These are phyloP conservation scores for Rhinogobio ventralis DNA, from an alignment of 2,797 vertebrate species.

Conservation along the genomic window DNA sequence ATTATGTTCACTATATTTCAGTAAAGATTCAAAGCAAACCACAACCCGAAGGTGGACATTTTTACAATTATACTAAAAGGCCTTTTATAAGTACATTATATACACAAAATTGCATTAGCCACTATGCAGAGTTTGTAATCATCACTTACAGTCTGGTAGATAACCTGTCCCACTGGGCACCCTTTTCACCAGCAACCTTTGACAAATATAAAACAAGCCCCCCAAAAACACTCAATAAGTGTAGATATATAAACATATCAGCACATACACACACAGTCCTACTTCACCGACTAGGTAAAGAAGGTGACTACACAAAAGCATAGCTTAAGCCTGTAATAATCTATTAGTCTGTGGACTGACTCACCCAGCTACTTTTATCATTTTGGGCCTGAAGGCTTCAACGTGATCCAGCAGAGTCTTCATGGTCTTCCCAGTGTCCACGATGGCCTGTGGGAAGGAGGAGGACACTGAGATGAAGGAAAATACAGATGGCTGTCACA, in stretches of 20 bases:
- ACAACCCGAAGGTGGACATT: neutral
- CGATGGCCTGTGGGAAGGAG: conserved; percentile 81
- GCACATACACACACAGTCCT: conserved; percentile 1
- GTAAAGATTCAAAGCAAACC: neutral
- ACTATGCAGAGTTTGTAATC: neutral
- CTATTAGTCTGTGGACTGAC: conserved; percentile 67
- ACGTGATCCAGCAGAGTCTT: conserved; percentile 85
- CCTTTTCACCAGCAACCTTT: conserved; percentile 92
- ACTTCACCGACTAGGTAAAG: neutral
- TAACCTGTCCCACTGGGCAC: conserved; percentile 79
- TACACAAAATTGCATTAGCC: neutral
- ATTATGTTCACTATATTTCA: neutral
- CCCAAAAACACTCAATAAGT: neutral
- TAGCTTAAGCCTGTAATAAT: neutral
- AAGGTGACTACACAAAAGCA: neutral
- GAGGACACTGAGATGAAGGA: conserved; percentile 3
- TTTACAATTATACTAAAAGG: neutral
- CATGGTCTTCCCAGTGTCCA: conserved; percentile 92
- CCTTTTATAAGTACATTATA: neutral
- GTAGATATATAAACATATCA: neutral
- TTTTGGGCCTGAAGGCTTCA: conserved; percentile 87
- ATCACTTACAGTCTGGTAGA: conserved; percentile 89
- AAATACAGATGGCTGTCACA: conserved; percentile 1
- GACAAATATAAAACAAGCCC: conserved; percentile 25
- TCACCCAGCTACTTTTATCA: conserved; percentile 94